Percentiles rank a stretch among this genome's conserved stretches.
Conservation (phyloP, 1,140 invertebrate genomes). For the Ips nitidus region DNA sequence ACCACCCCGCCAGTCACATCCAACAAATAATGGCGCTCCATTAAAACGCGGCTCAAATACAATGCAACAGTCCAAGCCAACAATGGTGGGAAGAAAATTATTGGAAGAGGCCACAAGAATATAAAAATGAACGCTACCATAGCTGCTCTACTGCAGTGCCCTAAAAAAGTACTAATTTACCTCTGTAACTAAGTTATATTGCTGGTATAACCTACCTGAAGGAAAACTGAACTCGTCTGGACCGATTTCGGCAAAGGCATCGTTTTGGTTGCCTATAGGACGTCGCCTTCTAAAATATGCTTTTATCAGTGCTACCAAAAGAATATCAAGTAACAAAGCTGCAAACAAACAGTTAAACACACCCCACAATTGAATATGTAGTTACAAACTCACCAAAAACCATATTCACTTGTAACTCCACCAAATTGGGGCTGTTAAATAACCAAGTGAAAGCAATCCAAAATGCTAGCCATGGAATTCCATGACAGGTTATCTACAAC, state of each 20-base stretch:
- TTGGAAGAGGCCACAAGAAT: slow-evolving; percentile 61
- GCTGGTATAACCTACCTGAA: slow-evolving; percentile 55
- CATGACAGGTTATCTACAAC: slow-evolving; percentile 81
- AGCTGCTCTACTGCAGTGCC: slow-evolving; percentile 86
- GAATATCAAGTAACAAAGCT: slow-evolving; percentile 85
- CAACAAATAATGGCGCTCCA: slow-evolving; percentile 82
- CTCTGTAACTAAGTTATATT: not conserved
- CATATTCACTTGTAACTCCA: slow-evolving; percentile 84
- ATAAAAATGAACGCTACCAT: slow-evolving; percentile 75
- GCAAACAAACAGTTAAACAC: slow-evolving; percentile 49
- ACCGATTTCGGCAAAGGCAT: slow-evolving; percentile 58
- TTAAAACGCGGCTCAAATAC: slow-evolving; percentile 75
- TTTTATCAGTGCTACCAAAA: slow-evolving; percentile 82
- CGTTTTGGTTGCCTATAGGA: slow-evolving; percentile 69
- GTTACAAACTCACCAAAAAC: slow-evolving; percentile 65
- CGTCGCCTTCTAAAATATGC: slow-evolving; percentile 74
- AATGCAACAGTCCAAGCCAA: slow-evolving; percentile 75
- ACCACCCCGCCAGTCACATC: slow-evolving; percentile 78
- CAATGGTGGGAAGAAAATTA: slow-evolving; percentile 64
- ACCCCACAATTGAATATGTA: not conserved
- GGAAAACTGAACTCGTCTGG: slow-evolving; percentile 95
- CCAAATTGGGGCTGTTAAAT: slow-evolving; percentile 62
- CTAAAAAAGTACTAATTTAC: slow-evolving; percentile 49
- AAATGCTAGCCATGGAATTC: slow-evolving; percentile 78
- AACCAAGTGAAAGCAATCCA: slow-evolving; percentile 76